A percentile compares a stretch with the other conserved stretches of the same genome.
Evolutionary conservation across 2,797 vertebrate genomes (phyloP).

Genomic region (Sandelia bainsii): DNA sequence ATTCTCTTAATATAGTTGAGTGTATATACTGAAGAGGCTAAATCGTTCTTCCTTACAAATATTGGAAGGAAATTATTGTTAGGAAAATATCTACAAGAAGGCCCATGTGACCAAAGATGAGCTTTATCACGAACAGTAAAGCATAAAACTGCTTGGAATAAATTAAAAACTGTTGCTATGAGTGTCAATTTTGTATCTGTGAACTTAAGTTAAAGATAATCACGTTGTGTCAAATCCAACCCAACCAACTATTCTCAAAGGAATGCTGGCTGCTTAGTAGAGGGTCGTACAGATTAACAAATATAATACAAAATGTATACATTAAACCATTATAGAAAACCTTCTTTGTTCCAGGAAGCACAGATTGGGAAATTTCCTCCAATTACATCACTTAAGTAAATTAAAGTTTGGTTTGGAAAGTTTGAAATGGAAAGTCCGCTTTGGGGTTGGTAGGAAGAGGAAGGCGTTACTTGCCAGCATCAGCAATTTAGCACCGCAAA

Average conservation of each 20-base stretch:
- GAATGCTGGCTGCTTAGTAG: background rate
- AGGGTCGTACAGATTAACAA: background rate
- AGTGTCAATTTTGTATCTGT: background rate
- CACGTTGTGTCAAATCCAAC: background rate
- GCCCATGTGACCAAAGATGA: background rate
- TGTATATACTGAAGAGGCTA: background rate
- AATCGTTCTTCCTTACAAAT: too few relatives aligned
- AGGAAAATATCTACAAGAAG: background rate
- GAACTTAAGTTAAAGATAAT: background rate
- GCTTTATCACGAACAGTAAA: background rate
- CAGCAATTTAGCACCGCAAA: slow-evolving; percentile 20
- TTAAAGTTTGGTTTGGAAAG: slow-evolving; percentile 32
- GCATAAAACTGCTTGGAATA: background rate
- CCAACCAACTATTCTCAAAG: background rate
- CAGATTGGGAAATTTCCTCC: background rate
- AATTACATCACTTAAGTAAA: background rate
- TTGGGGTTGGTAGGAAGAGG: background rate
- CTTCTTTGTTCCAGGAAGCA: background rate
- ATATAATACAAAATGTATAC: too few relatives aligned
- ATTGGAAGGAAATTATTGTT: too few relatives aligned
- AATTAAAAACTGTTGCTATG: background rate
- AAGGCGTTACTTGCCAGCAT: background rate
- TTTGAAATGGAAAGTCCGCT: slow-evolving; percentile 33
- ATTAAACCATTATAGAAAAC: too few relatives aligned
- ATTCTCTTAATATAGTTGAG: background rate